Evolutionary conservation across 2,113 vertebrate genomes (phyloP), one percentile per base, ranked within the genome.

Genomic region (Aldabrachelys gigantea): DNA sequence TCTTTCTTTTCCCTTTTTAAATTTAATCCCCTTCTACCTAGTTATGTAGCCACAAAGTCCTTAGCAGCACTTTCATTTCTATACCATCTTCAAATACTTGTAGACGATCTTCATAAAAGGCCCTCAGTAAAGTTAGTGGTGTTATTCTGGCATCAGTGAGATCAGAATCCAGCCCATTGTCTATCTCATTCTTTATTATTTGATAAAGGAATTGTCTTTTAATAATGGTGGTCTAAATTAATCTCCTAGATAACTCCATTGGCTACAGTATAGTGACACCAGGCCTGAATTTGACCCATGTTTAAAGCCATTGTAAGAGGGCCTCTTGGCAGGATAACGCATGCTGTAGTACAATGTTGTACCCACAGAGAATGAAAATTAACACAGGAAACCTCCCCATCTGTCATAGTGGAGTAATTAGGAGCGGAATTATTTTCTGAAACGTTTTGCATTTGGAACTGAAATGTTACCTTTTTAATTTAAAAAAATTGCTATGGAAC

Each of bases 231-330:
- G 3, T 35, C 75, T 29, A 84, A 95, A 95, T 1, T 65, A 69
- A 82, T 91, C 56, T 59, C 44, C 75, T 88, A 80, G 27, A 41
- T 87, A 80, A 88, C 85, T 88, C 22, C 69, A 93, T 93, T 57
- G 8, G n/a, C 52, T 80, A 75, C 80, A 88, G 35, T 82, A 94
- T 35, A 38, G 35, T 69, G 8, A 14, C 80, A 44, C 65, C 92
- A 50, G 44, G 29, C 47, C 49, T 57, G 54, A n/a, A 94, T 95
- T 92, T 94, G 38, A 75, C 87, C 82, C 12, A 13, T 82, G 6
- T 53, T 14, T 56, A 35, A 95, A 88, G 29, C 80, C 0, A 69
- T 84, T 87, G 87, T 80, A 76, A 88, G 93, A 92, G 59, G 83
- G 93, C 9, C n/a, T 88, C 27, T 92, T 17, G 31, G 17, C 31